Evolutionary conservation across 2,888 invertebrate species (phyloP), one percentile per base, ranked within the genome.

Genomic region (Caprella mutica): DNA sequence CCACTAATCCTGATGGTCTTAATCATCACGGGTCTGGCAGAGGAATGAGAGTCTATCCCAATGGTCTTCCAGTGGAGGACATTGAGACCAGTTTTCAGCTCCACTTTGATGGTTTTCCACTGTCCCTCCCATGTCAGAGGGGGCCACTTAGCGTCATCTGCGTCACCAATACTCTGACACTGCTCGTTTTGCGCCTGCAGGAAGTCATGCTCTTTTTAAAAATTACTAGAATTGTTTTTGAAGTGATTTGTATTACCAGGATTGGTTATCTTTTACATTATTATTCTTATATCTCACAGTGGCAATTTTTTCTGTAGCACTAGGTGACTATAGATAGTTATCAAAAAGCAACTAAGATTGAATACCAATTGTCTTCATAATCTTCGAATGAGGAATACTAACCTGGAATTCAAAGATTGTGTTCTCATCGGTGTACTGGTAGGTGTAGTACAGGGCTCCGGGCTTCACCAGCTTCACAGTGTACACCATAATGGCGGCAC

Each of bases 41-140:
- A 68, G 54, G 67, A 65, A 30, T 69, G 69, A 19, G 71, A 67
- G 24, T 71, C 67, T 53, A 73, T 72, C 23, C 76, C 76, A 54
- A 77, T 71, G 1, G 76, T 75, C 65, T 75, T 75, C 78, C 78
- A 79, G 55, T 74, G 74, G 17, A 79, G 71, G 29, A 78, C 73
- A 68, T 78, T 78, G 52, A 75, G 70, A 1, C 78, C 78, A 2
- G 72, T 68, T 56, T 73, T 73, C 43, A 79, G 68, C 3, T 71
- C 66, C 1, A 76, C 69, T 55, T 68, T 68, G 50, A 71, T 61
- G 12, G 70, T 71, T 60, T 70, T 68, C 77, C 77, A 77, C 59
- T 74, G 70, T 3, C 75, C 76, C 58, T 75, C 74, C 17, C 70
- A 70, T 0, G 77, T 76, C 9, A 69, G 64, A 4, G 70, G 68